Conservation (phyloP, 2,113 vertebrate species). For the Phycodurus eques region DNA sequence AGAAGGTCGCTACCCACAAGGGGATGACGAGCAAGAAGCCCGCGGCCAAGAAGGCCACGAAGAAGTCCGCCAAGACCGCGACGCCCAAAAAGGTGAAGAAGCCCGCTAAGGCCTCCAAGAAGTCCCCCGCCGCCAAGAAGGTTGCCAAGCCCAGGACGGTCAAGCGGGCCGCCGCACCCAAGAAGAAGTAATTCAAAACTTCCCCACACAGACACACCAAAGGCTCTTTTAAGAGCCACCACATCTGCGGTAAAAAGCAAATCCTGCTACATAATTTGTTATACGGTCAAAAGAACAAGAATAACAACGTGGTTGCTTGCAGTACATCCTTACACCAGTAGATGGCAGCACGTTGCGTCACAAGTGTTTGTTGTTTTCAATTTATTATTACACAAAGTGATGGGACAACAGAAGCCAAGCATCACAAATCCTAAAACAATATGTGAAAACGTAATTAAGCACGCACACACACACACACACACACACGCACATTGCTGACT, state of each 20-base stretch:
- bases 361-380: no score
- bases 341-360: no score
- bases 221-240: conserved; percentile 24
- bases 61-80: not conserved
- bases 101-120: not conserved
- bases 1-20: not conserved
- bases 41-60: not conserved
- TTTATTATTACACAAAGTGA: no score
- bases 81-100: conserved; percentile 5
- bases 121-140: not conserved
- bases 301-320: no score
- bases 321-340: no score
- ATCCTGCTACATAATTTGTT: not conserved
- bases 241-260: not conserved
- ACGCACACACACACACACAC: no score
- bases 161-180: not conserved
- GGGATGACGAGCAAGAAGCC: not conserved
- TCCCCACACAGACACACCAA: not conserved
- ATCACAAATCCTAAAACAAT: no score
- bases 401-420: no score
- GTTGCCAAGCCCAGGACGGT: not conserved
- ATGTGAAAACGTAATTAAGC: no score
- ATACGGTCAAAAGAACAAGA: no score
- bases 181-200: not conserved
- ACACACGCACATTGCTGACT: no score